Evolutionary conservation across 2,113 vertebrate genomes (phyloP).

Genomic region (Psettodes erumei): DNA sequence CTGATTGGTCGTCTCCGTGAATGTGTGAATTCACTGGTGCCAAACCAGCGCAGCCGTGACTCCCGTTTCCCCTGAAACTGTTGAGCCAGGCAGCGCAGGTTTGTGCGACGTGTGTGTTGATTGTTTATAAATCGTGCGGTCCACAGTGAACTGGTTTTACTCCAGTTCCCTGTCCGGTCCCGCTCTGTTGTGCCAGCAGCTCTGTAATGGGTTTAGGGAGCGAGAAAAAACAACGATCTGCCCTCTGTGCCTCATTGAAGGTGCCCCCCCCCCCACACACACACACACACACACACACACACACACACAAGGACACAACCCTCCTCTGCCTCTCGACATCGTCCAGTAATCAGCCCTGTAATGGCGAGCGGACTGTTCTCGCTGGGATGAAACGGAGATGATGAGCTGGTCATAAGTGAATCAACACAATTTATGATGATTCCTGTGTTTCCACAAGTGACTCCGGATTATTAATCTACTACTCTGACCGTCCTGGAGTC

Average conservation of each 20-base stretch:
- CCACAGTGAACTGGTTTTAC: not conserved
- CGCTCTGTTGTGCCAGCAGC: not conserved
- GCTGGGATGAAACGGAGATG: not conserved
- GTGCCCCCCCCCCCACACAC: constrained; percentile 27
- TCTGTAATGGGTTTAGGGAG: constrained; percentile 14
- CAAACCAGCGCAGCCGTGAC: not conserved
- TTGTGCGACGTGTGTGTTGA: constrained; percentile 7
- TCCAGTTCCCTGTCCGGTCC: not conserved
- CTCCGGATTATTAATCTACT: not conserved
- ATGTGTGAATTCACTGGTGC: no score
- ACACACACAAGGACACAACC: constrained; percentile 1
- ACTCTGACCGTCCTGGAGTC: not conserved
- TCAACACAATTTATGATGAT: not conserved
- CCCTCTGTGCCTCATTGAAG: constrained; percentile 26
- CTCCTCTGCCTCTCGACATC: not conserved
- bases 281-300: no score
- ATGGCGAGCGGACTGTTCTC: not conserved
- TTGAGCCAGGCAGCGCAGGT: no score
- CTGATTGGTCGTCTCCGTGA: not conserved
- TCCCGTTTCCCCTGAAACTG: not conserved
- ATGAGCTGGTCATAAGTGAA: not conserved
- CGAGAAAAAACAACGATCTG: constrained; percentile 17
- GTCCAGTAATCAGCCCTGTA: not conserved
- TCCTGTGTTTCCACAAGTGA: not conserved
- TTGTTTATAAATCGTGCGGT: no score